Evolutionary conservation across 2,113 vertebrate species (phyloP).

Genomic region (Gymnocephalus cernua): DNA sequence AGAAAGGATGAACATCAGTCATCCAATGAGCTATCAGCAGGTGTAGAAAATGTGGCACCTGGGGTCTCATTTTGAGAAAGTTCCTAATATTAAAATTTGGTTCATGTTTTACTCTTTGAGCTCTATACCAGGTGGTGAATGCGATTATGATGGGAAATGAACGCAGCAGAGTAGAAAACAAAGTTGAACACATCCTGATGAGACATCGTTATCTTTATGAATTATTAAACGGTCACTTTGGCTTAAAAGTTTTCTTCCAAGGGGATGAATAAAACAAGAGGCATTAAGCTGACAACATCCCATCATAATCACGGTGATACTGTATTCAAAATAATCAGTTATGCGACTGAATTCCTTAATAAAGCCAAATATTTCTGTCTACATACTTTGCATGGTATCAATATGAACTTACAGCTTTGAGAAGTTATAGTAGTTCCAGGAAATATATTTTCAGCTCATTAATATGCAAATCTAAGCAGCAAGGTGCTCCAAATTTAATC

Average conservation of each 20-base stretch:
- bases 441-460: slow-evolving; percentile 17
- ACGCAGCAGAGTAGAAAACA: slow-evolving; percentile 25
- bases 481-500: slow-evolving; percentile 60
- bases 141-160: slow-evolving; percentile 34
- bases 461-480: slow-evolving; percentile 59
- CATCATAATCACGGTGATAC: slow-evolving; percentile 26
- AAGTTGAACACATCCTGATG: slow-evolving; percentile 25
- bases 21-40: slow-evolving; percentile 32
- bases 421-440: slow-evolving; percentile 21
- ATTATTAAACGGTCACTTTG: slow-evolving; percentile 37
- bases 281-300: slow-evolving; percentile 9
- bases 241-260: slow-evolving; percentile 25
- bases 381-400: slow-evolving; percentile 20
- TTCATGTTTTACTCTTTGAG: slow-evolving; percentile 41
- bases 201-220: slow-evolving; percentile 38
- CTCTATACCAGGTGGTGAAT: slow-evolving; percentile 11
- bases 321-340: slow-evolving; percentile 47
- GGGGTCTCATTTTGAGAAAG: slow-evolving; percentile 45
- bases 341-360: slow-evolving; percentile 66
- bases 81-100: slow-evolving; percentile 55
- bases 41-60: slow-evolving; percentile 50
- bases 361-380: slow-evolving; percentile 42
- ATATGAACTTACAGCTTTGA: background rate
- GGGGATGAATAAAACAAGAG: slow-evolving; percentile 63
- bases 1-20: slow-evolving; percentile 21